Evolutionary conservation across 2,888 invertebrate genomes (phyloP).

Genomic region (Nysson spinosus): DNA sequence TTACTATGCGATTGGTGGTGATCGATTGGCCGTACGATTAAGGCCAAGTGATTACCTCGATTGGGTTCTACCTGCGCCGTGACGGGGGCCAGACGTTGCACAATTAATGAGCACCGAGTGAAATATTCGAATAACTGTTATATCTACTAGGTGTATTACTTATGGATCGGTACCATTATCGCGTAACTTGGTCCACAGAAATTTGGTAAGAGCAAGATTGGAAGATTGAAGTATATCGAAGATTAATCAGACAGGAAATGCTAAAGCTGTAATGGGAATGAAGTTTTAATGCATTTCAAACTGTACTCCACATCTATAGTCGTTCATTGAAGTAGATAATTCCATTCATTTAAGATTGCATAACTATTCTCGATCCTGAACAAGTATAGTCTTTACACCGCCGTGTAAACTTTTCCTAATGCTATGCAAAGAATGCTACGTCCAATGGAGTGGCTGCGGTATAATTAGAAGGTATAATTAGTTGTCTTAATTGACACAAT

Average conservation of each 20-base stretch:
- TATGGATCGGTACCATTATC: no score
- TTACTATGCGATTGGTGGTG: constrained; percentile 38
- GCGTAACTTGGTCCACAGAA: not conserved
- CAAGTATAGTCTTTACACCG: not conserved
- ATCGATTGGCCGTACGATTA: constrained; percentile 54
- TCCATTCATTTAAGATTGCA: constrained; percentile 6
- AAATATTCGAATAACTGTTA: constrained; percentile 50
- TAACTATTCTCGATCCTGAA: not conserved
- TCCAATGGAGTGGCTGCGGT: not conserved
- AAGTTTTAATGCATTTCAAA: no score
- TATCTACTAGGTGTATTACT: no score
- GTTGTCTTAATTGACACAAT: constrained; percentile 48
- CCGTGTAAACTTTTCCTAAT: not conserved
- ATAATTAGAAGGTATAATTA: constrained; percentile 48
- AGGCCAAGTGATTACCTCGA: constrained; percentile 50
- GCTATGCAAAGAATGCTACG: not conserved
- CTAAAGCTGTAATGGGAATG: no score
- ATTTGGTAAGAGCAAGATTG: no score
- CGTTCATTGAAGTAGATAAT: no score
- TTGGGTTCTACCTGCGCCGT: constrained; percentile 28
- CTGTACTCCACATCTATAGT: no score
- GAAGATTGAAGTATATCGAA: no score
- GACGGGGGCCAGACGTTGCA: constrained; percentile 42
- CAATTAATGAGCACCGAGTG: constrained; percentile 48
- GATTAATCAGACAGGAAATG: no score